phyloP scores from a whole-genome alignment of 1,140 invertebrate species.

The Nylanderia fulva region DNA sequence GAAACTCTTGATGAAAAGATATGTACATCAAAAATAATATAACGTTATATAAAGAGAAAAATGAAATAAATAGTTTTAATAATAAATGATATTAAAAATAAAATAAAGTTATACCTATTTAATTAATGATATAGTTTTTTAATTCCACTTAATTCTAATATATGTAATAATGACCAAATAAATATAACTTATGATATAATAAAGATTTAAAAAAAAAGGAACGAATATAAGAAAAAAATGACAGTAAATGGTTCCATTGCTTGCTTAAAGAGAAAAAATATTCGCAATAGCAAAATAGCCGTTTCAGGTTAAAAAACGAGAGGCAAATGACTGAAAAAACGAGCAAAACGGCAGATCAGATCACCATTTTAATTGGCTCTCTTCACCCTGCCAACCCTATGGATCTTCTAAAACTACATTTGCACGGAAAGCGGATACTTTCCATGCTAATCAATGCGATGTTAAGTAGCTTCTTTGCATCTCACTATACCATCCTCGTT shows the following conservation, averaged over 20 bases:
- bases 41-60: background rate
- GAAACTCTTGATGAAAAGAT: background rate
- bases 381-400: constrained; percentile 1
- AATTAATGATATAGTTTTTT: too few relatives aligned
- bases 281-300: background rate
- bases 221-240: background rate
- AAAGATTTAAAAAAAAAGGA: background rate
- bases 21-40: background rate
- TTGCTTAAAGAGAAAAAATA: constrained; percentile 3
- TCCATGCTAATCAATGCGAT: constrained; percentile 72
- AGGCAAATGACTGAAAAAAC: constrained; percentile 47
- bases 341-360: constrained; percentile 58
- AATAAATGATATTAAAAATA: background rate
- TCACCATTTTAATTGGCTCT: constrained; percentile 67
- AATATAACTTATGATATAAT: background rate
- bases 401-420: constrained; percentile 55
- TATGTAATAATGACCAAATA: background rate
- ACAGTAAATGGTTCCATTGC: background rate
- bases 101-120: too few relatives aligned
- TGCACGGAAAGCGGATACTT: constrained; percentile 61
- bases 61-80: background rate
- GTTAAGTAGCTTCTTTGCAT: constrained; percentile 58
- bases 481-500: constrained; percentile 4
- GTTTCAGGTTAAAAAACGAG: constrained; percentile 29
- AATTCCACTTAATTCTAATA: background rate